These are phyloP conservation scores for Mus spretus DNA, from an alignment of 2,797 vertebrate species.

Conservation along the genomic window DNA sequence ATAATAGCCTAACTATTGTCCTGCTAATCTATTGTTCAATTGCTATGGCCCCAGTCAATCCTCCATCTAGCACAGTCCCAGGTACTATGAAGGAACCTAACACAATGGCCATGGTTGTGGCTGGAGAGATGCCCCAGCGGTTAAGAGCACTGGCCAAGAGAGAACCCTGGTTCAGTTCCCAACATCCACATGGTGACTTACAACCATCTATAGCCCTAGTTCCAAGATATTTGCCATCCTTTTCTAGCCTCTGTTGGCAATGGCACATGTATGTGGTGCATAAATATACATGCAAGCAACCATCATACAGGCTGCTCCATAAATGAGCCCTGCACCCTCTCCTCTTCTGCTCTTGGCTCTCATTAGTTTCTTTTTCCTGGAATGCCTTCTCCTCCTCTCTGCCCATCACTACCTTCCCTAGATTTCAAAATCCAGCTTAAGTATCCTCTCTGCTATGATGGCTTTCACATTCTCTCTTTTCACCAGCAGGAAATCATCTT, in stretches of 20 bases:
- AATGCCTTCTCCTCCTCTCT: constrained; percentile 30
- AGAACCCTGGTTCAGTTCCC: background rate
- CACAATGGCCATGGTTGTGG: background rate
- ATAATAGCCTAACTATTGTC: background rate
- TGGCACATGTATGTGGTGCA: background rate
- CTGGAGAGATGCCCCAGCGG: background rate
- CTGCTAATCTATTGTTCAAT: constrained; percentile 33
- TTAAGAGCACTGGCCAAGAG: background rate
- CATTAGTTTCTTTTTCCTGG: constrained; percentile 34
- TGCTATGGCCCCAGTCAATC: background rate
- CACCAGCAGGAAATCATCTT: background rate
- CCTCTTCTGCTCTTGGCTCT: constrained; percentile 23
- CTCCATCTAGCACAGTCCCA: background rate
- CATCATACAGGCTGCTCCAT: background rate
- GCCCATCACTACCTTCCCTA: background rate
- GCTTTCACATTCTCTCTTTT: background rate
- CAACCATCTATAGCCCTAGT: background rate
- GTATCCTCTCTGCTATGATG: background rate
- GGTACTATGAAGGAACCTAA: background rate
- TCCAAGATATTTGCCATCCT: background rate
- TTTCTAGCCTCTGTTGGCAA: background rate
- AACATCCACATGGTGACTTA: background rate
- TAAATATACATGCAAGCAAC: background rate
- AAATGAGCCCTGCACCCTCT: constrained; percentile 20
- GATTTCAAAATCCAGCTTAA: constrained; percentile 49